phyloP scores from a whole-genome alignment of 2,113 vertebrate genomes.

The Suncus etruscus region DNA sequence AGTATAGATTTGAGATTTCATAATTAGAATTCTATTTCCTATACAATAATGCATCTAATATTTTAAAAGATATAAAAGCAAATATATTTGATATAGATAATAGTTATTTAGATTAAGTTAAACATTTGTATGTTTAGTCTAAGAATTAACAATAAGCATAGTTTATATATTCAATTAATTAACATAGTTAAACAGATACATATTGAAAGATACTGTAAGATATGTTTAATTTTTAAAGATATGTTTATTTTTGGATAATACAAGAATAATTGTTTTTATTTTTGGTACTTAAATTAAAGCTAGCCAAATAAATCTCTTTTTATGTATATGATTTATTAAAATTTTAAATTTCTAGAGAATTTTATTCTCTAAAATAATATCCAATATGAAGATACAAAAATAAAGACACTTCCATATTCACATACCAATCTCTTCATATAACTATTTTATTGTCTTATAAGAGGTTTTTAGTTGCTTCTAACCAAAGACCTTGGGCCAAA shows the following conservation, averaged over 20 bases:
- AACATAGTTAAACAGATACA: no score
- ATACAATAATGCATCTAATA: not conserved
- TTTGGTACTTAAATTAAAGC: not conserved
- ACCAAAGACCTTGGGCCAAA: no score
- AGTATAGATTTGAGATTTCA: not conserved
- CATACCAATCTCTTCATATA: not conserved
- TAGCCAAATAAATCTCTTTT: not conserved
- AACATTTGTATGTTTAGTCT: no score
- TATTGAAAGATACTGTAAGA: no score
- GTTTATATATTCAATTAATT: no score
- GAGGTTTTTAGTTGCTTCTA: no score
- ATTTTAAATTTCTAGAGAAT: not conserved
- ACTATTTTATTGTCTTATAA: not conserved
- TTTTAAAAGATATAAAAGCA: not conserved
- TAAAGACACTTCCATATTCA: not conserved
- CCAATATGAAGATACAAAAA: not conserved
- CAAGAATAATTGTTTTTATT: no score
- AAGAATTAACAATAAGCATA: no score
- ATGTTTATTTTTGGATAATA: no score
- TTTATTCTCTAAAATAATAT: not conserved
- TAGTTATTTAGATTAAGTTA: no score
- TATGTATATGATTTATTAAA: not conserved
- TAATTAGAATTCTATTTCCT: constrained; percentile 24
- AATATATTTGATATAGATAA: not conserved
- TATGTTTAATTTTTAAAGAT: no score